Evolutionary conservation across 2,113 vertebrate species (phyloP).

Genomic region (Gila orcuttii): DNA sequence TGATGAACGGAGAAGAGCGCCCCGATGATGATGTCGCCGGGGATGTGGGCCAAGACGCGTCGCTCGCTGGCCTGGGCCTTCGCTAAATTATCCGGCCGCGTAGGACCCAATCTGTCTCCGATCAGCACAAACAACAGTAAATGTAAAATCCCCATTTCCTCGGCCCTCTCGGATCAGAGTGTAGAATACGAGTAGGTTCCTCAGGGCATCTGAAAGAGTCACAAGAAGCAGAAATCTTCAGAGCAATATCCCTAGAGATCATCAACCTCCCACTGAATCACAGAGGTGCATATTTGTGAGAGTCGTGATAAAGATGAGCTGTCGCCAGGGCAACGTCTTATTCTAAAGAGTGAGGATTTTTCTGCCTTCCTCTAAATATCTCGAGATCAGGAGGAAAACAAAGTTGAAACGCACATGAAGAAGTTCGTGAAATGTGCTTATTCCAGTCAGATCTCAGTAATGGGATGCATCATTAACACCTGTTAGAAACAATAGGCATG

Average conservation of each 20-base stretch:
- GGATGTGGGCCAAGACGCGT: slow-evolving; percentile 90
- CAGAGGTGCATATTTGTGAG: slow-evolving; percentile 45
- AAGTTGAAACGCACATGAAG: background rate
- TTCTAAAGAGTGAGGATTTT: slow-evolving; percentile 59
- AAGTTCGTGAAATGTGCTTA: background rate
- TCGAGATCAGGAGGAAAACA: slow-evolving; percentile 51
- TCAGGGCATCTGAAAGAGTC: slow-evolving; percentile 50
- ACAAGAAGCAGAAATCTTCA: slow-evolving; percentile 29
- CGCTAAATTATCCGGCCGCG: slow-evolving; percentile 73
- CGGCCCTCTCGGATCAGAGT: slow-evolving; percentile 29
- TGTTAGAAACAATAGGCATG: background rate
- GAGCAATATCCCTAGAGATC: slow-evolving; percentile 38
- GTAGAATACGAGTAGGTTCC: slow-evolving; percentile 30
- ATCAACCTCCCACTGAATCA: slow-evolving; percentile 35
- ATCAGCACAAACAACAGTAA: slow-evolving; percentile 58
- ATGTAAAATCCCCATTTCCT: slow-evolving; percentile 52
- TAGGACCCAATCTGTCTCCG: slow-evolving; percentile 64
- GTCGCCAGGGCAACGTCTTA: slow-evolving; percentile 54
- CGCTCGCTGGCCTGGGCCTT: slow-evolving; percentile 89
- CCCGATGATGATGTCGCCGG: slow-evolving; percentile 96
- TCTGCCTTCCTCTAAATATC: slow-evolving; percentile 64
- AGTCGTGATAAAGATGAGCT: slow-evolving; percentile 61
- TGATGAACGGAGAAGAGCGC: slow-evolving; percentile 98
- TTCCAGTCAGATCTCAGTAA: background rate
- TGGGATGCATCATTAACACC: slow-evolving; percentile 1